Evolutionary conservation across 2,888 invertebrate species (phyloP).

Genomic region (Tupiocoris notatus): DNA sequence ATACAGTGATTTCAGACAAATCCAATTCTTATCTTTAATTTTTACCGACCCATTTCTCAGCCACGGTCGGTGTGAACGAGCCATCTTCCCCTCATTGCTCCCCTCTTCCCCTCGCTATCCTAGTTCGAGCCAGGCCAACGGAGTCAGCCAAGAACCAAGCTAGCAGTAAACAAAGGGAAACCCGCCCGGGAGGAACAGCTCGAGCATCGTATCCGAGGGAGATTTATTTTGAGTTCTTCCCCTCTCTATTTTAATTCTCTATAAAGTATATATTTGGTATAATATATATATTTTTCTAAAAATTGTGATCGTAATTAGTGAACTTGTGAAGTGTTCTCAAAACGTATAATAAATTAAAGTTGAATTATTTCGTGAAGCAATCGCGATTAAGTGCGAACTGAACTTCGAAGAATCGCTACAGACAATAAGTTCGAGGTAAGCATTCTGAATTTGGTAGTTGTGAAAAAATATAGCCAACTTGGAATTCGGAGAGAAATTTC

Average conservation of each 20-base stretch:
- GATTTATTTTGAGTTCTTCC: background rate
- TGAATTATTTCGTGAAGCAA: background rate
- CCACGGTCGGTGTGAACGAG: background rate
- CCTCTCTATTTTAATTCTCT: background rate
- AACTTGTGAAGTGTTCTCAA: background rate
- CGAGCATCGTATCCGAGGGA: background rate
- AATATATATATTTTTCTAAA: background rate
- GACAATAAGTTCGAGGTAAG: background rate
- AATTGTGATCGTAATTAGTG: background rate
- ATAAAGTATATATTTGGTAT: background rate
- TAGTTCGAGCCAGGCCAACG: background rate
- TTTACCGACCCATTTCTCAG: no score
- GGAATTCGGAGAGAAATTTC: no score
- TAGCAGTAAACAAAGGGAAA: conserved; percentile 24
- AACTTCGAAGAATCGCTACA: background rate
- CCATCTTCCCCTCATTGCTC: conserved; percentile 5
- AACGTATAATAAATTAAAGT: no score
- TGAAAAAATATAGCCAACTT: no score
- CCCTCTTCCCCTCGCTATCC: background rate
- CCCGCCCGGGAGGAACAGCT: conserved; percentile 27
- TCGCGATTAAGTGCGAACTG: background rate
- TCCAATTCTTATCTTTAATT: no score
- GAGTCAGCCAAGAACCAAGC: background rate
- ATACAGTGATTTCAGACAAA: background rate
- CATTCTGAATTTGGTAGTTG: no score